phyloP scores from a whole-genome alignment of 2,113 vertebrate species.

The Pteronura brasiliensis region DNA sequence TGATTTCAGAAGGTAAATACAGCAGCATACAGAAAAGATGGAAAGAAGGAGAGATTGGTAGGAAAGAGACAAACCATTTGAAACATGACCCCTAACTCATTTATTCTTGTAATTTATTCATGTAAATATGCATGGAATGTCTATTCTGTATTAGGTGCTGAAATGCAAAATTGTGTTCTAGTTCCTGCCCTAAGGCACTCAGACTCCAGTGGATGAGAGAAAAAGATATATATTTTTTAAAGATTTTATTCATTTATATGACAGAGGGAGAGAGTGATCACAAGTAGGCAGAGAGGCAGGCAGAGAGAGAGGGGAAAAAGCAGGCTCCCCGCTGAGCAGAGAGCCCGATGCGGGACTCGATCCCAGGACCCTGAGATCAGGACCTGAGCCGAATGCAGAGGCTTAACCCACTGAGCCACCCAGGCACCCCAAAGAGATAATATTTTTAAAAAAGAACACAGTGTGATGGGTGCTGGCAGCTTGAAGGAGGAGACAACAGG shows the following conservation, averaged over 20 bases:
- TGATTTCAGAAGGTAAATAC: not conserved
- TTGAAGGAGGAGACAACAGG: not conserved
- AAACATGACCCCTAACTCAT: not conserved
- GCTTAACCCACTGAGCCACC: too few relatives aligned
- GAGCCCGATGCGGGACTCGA: too few relatives aligned
- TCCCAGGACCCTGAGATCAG: too few relatives aligned
- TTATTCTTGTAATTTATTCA: not conserved
- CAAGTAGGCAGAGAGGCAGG: too few relatives aligned
- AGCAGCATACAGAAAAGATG: not conserved
- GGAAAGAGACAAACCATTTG: not conserved
- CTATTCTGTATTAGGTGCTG: not conserved
- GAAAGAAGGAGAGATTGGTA: not conserved
- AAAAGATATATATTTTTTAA: not conserved
- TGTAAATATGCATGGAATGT: not conserved
- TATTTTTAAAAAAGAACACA: not conserved
- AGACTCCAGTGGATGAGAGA: not conserved
- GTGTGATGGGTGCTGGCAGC: not conserved
- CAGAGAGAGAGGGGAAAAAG: too few relatives aligned
- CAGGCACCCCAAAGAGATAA: not conserved
- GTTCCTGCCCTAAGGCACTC: not conserved
- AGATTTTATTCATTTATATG: too few relatives aligned
- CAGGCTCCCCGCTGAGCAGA: too few relatives aligned
- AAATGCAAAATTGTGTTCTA: not conserved
- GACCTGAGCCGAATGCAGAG: too few relatives aligned
- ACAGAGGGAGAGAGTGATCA: too few relatives aligned